Evolutionary conservation across 2,797 vertebrate genomes (phyloP).

Genomic region (Hyperoplus lanceolatus): DNA sequence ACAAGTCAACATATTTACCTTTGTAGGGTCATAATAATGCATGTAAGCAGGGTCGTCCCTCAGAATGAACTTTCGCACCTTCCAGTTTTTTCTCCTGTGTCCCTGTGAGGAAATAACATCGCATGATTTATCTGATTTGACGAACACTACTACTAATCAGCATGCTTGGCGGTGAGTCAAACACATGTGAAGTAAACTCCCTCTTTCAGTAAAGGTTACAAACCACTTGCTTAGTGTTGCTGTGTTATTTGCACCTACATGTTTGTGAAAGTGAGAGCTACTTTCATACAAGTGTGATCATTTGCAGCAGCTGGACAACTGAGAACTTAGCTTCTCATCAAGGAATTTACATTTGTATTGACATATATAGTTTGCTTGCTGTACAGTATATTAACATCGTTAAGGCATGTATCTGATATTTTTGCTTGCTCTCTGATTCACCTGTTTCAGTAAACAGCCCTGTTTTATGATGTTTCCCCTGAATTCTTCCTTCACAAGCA

Average conservation of each 20-base stretch:
- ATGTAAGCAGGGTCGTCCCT: conserved; percentile 95
- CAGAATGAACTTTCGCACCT: conserved; percentile 96
- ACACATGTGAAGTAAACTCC: neutral
- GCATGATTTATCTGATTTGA: neutral
- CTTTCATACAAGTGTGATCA: neutral
- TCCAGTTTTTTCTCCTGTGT: conserved; percentile 97
- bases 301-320: neutral
- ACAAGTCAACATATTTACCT: conserved; percentile 78
- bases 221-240: neutral
- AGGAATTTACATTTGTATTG: neutral
- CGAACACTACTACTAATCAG: neutral
- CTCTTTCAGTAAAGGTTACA: neutral
- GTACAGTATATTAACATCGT: neutral
- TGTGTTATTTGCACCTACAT: neutral
- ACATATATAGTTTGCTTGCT: too few relatives aligned
- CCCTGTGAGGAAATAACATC: conserved; percentile 84
- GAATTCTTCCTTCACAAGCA: conserved; percentile 93
- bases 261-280: neutral
- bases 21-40: conserved; percentile 96
- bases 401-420: neutral
- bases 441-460: conserved; percentile 97
- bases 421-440: conserved; percentile 60
- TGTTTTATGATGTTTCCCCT: conserved; percentile 95
- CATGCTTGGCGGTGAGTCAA: neutral
- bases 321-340: neutral